These are phyloP conservation scores for Syngnathoides biaculeatus DNA, from an alignment of 2,113 vertebrate genomes.

Conservation along the genomic window DNA sequence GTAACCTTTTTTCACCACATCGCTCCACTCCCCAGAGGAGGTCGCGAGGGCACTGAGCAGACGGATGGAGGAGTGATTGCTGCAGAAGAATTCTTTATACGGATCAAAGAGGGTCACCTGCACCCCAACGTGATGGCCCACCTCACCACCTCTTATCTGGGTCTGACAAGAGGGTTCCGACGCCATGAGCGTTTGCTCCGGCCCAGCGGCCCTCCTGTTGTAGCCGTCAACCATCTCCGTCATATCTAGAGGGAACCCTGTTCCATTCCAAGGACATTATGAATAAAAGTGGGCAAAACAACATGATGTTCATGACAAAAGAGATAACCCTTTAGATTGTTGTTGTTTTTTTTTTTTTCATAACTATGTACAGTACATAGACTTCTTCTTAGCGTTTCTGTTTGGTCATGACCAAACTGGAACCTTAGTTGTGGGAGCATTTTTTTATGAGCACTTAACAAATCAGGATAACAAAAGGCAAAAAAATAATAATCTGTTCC, in stretches of 20 bases:
- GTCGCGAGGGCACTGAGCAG: slow-evolving; percentile 21
- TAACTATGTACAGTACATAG: neutral
- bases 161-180: neutral
- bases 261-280: slow-evolving; percentile 1
- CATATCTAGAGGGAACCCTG: slow-evolving; percentile 20
- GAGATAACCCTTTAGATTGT: neutral
- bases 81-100: slow-evolving; percentile 42
- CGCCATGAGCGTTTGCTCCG: neutral
- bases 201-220: neutral
- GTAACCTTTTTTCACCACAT: slow-evolving; percentile 53
- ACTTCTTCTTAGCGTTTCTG: neutral
- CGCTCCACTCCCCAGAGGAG: neutral
- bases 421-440: neutral
- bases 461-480: neutral
- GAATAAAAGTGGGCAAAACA: neutral
- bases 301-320: neutral
- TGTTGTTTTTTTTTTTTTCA: no score
- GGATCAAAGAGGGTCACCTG: neutral
- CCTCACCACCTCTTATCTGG: neutral
- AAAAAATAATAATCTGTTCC: neutral
- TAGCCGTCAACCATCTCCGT: slow-evolving; percentile 11
- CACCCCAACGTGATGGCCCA: neutral
- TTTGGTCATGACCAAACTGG: neutral
- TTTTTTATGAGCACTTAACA: neutral
- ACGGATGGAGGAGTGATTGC: neutral